Evolutionary conservation across 1,140 invertebrate species (phyloP).

Genomic region (Chymomyza costata): DNA sequence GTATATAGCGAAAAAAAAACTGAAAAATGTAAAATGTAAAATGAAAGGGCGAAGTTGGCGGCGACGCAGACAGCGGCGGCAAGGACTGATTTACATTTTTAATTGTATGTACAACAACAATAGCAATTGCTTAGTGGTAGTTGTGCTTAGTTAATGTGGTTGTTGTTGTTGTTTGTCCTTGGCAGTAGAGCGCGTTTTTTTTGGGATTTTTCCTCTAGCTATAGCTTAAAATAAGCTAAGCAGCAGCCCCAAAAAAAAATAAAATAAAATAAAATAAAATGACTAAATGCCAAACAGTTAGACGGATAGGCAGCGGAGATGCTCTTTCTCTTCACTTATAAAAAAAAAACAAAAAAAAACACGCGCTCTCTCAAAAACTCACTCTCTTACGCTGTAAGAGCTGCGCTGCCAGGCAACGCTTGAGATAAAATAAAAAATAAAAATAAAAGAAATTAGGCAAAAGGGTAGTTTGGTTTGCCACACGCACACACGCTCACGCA

Average conservation of each 20-base stretch:
- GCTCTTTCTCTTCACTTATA: too few relatives aligned
- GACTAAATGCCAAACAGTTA: neutral
- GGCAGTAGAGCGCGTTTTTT: too few relatives aligned
- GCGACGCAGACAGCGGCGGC: conserved; percentile 9
- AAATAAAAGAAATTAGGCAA: conserved; percentile 58
- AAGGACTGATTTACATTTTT: conserved; percentile 68
- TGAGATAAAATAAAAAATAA: conserved; percentile 38
- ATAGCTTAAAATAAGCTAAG: too few relatives aligned
- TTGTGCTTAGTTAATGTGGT: too few relatives aligned
- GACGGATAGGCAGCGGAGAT: neutral
- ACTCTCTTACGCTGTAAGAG: too few relatives aligned
- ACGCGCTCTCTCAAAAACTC: too few relatives aligned
- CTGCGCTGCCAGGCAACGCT: conserved; percentile 45
- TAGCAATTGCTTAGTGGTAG: neutral
- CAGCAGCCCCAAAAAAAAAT: too few relatives aligned
- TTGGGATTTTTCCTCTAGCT: too few relatives aligned
- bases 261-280: too few relatives aligned
- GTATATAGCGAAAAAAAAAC: conserved; percentile 1
- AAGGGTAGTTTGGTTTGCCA: conserved; percentile 60
- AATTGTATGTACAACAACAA: conserved; percentile 49
- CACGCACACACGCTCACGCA: conserved; percentile 20
- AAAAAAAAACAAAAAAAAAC: too few relatives aligned
- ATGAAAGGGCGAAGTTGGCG: conserved; percentile 27
- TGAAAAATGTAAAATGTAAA: conserved; percentile 8
- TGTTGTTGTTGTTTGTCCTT: too few relatives aligned